Percentiles rank a stretch among this genome's conserved stretches.
Evolutionary conservation across 2,888 invertebrate genomes (phyloP).

Genomic region (Itoplectis maculator): DNA sequence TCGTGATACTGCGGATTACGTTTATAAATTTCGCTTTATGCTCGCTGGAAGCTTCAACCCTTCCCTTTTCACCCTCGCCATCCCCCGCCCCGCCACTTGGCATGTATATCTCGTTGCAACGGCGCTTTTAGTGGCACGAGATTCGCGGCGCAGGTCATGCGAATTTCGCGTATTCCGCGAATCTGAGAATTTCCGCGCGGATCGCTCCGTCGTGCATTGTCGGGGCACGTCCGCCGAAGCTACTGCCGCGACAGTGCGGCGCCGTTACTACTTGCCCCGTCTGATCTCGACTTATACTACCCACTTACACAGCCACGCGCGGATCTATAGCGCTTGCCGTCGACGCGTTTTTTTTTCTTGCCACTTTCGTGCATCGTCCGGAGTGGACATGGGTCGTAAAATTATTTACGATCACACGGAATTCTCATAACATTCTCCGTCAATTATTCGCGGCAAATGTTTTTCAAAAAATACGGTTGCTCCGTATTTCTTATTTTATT

Average conservation of each 20-base stretch:
- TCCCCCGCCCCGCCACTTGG: neutral
- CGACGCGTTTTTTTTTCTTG: neutral
- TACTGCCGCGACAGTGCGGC: slow-evolving; percentile 55
- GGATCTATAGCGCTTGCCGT: neutral
- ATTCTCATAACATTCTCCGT: neutral
- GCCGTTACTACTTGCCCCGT: slow-evolving; percentile 55
- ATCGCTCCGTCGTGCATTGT: slow-evolving; percentile 16
- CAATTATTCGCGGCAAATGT: neutral
- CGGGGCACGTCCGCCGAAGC: slow-evolving; percentile 29
- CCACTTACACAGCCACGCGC: slow-evolving; percentile 41
- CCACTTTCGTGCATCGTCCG: neutral
- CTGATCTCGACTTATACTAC: slow-evolving; percentile 60
- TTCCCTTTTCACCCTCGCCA: too few relatives aligned
- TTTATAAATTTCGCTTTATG: neutral
- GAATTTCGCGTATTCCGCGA: neutral
- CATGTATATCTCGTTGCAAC: neutral
- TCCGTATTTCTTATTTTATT: too few relatives aligned
- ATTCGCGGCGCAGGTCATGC: neutral
- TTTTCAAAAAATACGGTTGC: too few relatives aligned
- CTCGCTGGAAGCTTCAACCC: neutral
- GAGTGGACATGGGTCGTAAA: slow-evolving; percentile 22
- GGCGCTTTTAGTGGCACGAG: slow-evolving; percentile 5
- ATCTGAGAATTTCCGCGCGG: neutral
- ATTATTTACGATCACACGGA: slow-evolving; percentile 42
- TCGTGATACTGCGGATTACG: neutral